Conservation (phyloP, 2,888 invertebrate genomes). For the Chloromyia formosa region DNA sequence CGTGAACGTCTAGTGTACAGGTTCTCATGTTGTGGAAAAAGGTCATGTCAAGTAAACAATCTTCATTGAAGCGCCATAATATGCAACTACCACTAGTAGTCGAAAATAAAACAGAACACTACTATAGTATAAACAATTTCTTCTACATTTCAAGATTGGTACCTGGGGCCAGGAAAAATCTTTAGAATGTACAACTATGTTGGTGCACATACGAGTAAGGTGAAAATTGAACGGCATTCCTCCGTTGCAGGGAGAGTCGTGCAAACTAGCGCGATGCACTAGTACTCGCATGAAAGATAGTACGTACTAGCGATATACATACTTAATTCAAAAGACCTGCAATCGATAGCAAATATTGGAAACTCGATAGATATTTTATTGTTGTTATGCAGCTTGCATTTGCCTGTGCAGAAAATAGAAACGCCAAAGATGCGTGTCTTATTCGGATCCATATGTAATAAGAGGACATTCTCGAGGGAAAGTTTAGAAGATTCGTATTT, state of each 20-base stretch:
- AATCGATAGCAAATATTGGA: conserved; percentile 7
- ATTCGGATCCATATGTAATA: too few relatives aligned
- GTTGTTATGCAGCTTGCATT: not conserved
- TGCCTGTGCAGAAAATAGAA: too few relatives aligned
- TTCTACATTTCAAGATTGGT: not conserved
- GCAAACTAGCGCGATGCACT: not conserved
- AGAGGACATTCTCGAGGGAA: too few relatives aligned
- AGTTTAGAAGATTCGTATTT: too few relatives aligned
- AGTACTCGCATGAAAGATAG: not conserved
- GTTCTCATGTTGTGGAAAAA: not conserved
- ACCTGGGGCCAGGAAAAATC: too few relatives aligned
- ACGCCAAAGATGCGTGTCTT: too few relatives aligned
- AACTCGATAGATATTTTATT: not conserved
- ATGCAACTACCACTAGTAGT: not conserved
- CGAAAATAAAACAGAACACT: not conserved
- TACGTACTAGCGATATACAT: not conserved
- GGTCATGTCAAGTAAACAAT: conserved; percentile 34
- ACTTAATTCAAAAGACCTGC: too few relatives aligned
- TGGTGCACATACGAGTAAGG: not conserved
- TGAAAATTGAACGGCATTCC: conserved; percentile 3
- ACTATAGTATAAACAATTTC: not conserved
- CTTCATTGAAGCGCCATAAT: conserved; percentile 8
- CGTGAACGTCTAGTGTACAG: too few relatives aligned
- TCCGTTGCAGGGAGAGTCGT: not conserved
- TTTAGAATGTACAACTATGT: not conserved